phyloP scores from a whole-genome alignment of 1,140 invertebrate species.

The Caenorhabditis latens region DNA sequence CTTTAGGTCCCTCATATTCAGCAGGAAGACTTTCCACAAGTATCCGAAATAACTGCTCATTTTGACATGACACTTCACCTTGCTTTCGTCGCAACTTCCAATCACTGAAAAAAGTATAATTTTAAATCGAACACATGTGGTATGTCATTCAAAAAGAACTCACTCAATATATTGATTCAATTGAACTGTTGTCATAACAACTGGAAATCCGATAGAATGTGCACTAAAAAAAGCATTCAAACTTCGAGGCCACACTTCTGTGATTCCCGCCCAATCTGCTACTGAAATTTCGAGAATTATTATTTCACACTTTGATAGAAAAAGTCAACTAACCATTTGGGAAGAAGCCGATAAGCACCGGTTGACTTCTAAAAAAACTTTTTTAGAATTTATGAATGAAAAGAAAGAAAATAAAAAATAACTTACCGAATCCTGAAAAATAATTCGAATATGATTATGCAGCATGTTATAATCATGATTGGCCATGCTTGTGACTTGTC shows the following conservation, averaged over 20 bases:
- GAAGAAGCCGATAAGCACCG: constrained; percentile 22
- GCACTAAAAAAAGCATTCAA: constrained; percentile 97
- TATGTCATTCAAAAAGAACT: not conserved
- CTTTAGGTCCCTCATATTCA: constrained; percentile 39
- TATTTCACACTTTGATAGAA: not conserved
- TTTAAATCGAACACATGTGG: not conserved
- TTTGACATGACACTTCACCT: constrained; percentile 18
- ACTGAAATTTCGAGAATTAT: not conserved
- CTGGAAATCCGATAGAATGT: constrained; percentile 97
- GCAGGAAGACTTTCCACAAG: constrained; percentile 39
- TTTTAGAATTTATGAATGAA: constrained; percentile 11
- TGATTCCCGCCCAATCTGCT: constrained; percentile 82
- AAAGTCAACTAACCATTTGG: constrained; percentile 29
- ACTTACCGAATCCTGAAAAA: constrained; percentile 56
- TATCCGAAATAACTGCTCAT: constrained; percentile 48
- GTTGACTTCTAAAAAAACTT: constrained; percentile 46
- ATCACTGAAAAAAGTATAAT: constrained; percentile 16
- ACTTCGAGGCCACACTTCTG: constrained; percentile 90
- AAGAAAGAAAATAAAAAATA: not conserved
- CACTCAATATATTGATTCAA: constrained; percentile 58
- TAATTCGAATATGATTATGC: constrained; percentile 55
- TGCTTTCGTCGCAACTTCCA: constrained; percentile 49
- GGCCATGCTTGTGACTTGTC: constrained; percentile 40
- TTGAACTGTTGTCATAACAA: constrained; percentile 77
- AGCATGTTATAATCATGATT: constrained; percentile 5